phyloP scores from a whole-genome alignment of 2,888 invertebrate genomes.

The Phengaris alcon region DNA sequence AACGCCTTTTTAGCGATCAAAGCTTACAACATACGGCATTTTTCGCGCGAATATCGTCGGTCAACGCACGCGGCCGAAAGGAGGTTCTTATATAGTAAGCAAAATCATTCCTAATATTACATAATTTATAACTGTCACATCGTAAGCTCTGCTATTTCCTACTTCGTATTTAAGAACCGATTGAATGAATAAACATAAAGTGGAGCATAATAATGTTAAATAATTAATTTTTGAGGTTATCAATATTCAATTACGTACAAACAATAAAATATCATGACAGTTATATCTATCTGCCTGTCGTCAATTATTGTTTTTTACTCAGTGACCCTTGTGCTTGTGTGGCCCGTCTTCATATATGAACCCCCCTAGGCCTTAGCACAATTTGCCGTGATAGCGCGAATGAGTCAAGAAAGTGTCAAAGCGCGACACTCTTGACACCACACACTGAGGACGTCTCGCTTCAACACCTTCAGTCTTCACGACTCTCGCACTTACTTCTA shows the following conservation, averaged over 20 bases:
- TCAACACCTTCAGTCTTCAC: too few relatives aligned
- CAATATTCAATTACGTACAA: slow-evolving; percentile 36
- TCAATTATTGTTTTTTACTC: slow-evolving; percentile 43
- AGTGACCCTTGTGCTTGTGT: slow-evolving; percentile 36
- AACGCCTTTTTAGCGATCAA: slow-evolving; percentile 74
- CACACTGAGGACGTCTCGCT: too few relatives aligned
- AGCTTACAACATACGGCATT: slow-evolving; percentile 70
- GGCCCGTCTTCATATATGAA: neutral
- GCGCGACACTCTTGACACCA: too few relatives aligned
- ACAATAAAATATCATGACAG: slow-evolving; percentile 30
- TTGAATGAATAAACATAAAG: neutral
- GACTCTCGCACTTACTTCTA: too few relatives aligned
- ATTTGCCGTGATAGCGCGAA: neutral
- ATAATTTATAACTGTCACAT: neutral
- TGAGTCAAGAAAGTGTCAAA: too few relatives aligned
- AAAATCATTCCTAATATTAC: neutral
- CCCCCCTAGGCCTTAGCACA: neutral
- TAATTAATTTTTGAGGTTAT: slow-evolving; percentile 38
- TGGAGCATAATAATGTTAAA: slow-evolving; percentile 37
- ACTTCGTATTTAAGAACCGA: neutral
- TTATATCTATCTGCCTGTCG: slow-evolving; percentile 32
- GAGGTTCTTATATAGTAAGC: neutral
- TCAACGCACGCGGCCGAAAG: slow-evolving; percentile 52
- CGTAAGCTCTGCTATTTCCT: neutral
- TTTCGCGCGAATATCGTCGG: slow-evolving; percentile 67